Conservation (phyloP, 2,113 vertebrate genomes). For the Sprattus sprattus region DNA sequence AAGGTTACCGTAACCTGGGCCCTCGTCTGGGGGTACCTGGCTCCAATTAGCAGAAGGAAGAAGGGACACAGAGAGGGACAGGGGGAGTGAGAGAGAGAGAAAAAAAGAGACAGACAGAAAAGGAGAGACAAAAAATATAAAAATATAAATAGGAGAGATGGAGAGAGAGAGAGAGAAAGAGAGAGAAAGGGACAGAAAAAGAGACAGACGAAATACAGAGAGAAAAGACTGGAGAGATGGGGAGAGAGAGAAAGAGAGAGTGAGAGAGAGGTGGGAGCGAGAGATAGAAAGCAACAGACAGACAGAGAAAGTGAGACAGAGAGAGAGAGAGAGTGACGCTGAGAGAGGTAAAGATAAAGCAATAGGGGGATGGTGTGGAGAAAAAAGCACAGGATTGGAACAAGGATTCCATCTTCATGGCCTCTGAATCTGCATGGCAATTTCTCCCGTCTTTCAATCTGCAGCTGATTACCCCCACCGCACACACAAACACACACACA, state of each 20-base stretch:
- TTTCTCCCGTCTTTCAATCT: constrained; percentile 65
- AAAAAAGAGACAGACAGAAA: not conserved
- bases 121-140: not conserved
- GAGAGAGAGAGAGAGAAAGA: constrained; percentile 34
- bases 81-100: not conserved
- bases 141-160: constrained; percentile 11
- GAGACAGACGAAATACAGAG: not conserved
- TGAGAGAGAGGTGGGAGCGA: constrained; percentile 33
- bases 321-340: constrained; percentile 10
- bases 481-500: constrained; percentile 11
- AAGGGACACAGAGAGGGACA: not conserved
- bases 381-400: constrained; percentile 43
- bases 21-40: constrained; percentile 68
- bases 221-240: constrained; percentile 24
- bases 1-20: constrained; percentile 77
- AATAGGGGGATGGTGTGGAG: not conserved
- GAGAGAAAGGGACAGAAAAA: not conserved
- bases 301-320: not conserved
- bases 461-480: constrained; percentile 66
- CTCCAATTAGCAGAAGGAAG: constrained; percentile 67
- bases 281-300: constrained; percentile 18
- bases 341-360: not conserved
- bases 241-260: constrained; percentile 4
- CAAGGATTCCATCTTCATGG: constrained; percentile 63
- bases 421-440: constrained; percentile 77